A percentile compares a stretch with the other conserved stretches of the same genome.
Evolutionary conservation across 2,888 invertebrate species (phyloP).

Genomic region (Cheilosia scutellata): DNA sequence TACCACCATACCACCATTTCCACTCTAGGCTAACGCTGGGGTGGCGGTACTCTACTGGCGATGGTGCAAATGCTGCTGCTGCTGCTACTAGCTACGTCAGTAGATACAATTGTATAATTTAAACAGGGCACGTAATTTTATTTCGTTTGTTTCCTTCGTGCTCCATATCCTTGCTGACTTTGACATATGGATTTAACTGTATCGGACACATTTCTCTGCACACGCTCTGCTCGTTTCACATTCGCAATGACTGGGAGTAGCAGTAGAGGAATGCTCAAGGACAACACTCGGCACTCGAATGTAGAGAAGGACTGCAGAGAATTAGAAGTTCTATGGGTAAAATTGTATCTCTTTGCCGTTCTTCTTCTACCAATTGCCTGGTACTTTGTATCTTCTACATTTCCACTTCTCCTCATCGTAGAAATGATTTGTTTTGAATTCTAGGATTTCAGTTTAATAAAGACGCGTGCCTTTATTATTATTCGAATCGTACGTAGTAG

Average conservation of each 20-base stretch:
- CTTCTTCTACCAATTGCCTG: neutral
- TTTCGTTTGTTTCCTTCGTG: slow-evolving; percentile 74
- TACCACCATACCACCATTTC: slow-evolving; percentile 5
- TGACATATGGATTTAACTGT: slow-evolving; percentile 74
- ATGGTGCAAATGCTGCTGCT: slow-evolving; percentile 12
- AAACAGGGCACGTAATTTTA: slow-evolving; percentile 75
- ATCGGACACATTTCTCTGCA: slow-evolving; percentile 53
- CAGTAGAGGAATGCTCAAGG: slow-evolving; percentile 22
- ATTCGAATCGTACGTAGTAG: slow-evolving; percentile 37
- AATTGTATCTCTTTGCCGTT: slow-evolving; percentile 10
- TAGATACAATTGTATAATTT: slow-evolving; percentile 73
- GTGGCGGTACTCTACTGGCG: neutral
- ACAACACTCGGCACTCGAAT: neutral
- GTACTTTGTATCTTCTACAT: slow-evolving; percentile 38
- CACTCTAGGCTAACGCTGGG: slow-evolving; percentile 10
- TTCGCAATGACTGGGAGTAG: neutral
- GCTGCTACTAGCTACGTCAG: slow-evolving; percentile 20
- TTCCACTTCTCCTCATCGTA: slow-evolving; percentile 54
- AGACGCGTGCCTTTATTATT: slow-evolving; percentile 60
- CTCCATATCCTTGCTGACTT: slow-evolving; percentile 71
- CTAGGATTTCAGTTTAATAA: slow-evolving; percentile 62
- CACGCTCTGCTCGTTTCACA: slow-evolving; percentile 5
- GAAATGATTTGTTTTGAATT: slow-evolving; percentile 68
- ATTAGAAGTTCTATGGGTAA: slow-evolving; percentile 4
- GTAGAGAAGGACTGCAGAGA: slow-evolving; percentile 17